Evolutionary conservation across 2,113 vertebrate genomes (phyloP), one percentile per base, ranked within the genome.

Genomic region (Deroptyus accipitrinus): DNA sequence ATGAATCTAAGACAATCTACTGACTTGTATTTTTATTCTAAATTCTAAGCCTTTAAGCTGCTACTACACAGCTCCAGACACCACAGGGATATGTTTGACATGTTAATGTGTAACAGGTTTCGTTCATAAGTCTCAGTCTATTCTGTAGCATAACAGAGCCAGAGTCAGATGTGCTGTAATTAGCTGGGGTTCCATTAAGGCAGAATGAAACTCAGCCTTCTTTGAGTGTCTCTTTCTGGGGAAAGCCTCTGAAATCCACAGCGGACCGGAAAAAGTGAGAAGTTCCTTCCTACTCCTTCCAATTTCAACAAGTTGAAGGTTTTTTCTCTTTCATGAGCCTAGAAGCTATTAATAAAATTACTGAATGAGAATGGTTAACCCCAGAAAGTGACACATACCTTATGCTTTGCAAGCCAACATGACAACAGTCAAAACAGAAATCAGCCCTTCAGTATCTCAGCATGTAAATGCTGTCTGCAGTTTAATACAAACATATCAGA

Each of bases 341-440:
- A 69, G 13, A 48, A 82, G 76, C 88, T 96, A 92, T 89, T 91
- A 95, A 94, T 95, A 95, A 96, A 96, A 96, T 93, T 77, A 61
- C 84, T 96, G 86, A 95, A 85, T 78, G 68, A 86, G 88, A 82
- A 82, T 44, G 41, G 69, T 87, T 74, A 67, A 23, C 90, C 85
- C 94, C 54, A 4, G 48, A 42, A 61, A 80, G 91, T 87, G 78
- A 95, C 92, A 86, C 72, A 78, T 69, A 42, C 86, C 74, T 96
- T 88, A 49, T 19, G 37, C 48, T 88, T 93, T 62, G 44, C 63
- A 31, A 95, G 88, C 73, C 81, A 96, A 30, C 86, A 87, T 96
- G 90, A 90, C 93, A 96, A 94, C 76, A 96, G 90, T 72, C 95
- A 94, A 84, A 96, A 96, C 33, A 95, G 83, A 82, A 66, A 91